Conservation (phyloP, 1,140 invertebrate species). For the Solenopsis fugax region DNA sequence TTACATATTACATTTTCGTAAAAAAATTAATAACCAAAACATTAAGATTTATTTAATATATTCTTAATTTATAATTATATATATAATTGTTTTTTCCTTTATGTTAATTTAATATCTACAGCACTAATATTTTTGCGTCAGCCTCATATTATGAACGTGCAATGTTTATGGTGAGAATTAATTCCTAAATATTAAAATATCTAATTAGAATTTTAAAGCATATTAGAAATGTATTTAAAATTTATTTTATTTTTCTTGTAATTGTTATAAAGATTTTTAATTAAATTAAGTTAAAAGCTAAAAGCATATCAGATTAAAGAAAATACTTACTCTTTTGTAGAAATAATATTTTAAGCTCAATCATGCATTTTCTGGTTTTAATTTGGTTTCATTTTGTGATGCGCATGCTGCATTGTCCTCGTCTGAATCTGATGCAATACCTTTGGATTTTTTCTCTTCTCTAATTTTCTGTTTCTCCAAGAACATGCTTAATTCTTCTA, state of each 20-base stretch:
- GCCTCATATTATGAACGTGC: not conserved
- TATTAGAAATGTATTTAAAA: not conserved
- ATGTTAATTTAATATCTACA: not conserved
- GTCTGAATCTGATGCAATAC: constrained; percentile 79
- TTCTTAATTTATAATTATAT: not conserved
- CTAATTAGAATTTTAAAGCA: constrained; percentile 12
- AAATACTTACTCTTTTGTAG: not conserved
- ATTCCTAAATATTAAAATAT: constrained; percentile 9
- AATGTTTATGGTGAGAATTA: not conserved
- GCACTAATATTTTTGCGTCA: not conserved
- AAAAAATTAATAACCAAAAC: not conserved
- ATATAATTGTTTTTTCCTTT: not conserved
- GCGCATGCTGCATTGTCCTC: constrained; percentile 72
- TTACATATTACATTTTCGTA: not conserved
- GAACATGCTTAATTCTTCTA: constrained; percentile 77
- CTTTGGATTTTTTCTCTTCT: constrained; percentile 77
- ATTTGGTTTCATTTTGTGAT: constrained; percentile 65
- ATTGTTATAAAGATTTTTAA: not conserved
- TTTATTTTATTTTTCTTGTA: not conserved
- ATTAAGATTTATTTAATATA: not conserved
- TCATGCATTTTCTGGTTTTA: constrained; percentile 41
- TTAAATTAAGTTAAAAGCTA: not conserved
- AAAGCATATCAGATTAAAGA: not conserved
- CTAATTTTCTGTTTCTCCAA: constrained; percentile 80
- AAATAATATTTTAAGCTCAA: not conserved